These are phyloP conservation scores for Propsilocerus akamusi DNA, from an alignment of 1,140 invertebrate species.

Conservation along the genomic window DNA sequence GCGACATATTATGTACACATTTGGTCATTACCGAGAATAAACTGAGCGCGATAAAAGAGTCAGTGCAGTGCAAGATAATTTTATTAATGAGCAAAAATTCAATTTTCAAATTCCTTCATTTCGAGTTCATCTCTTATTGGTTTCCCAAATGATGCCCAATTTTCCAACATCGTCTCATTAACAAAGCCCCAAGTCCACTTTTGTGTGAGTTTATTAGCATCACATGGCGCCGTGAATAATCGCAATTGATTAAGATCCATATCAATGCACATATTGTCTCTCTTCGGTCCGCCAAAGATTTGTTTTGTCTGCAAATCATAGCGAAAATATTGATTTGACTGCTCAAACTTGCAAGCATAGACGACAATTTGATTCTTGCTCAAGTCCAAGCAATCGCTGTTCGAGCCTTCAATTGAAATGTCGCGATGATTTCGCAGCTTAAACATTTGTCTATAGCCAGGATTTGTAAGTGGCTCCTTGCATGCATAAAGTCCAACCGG, in stretches of 20 bases:
- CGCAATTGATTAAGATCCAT: conserved; percentile 28
- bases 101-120: background rate
- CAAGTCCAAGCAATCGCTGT: background rate
- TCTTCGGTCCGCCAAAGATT: conserved; percentile 25
- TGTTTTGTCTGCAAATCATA: conserved; percentile 47
- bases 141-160: background rate
- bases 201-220: conserved; percentile 43
- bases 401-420: background rate
- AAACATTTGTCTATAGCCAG: background rate
- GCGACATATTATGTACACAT: no score
- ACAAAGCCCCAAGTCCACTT: conserved; percentile 56
- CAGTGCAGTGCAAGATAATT: no score
- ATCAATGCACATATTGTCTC: background rate
- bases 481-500: background rate
- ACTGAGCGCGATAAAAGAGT: no score
- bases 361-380: conserved; percentile 14
- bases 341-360: conserved; percentile 46
- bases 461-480: background rate
- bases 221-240: conserved; percentile 51
- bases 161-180: conserved; percentile 33
- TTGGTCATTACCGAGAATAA: no score
- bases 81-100: no score
- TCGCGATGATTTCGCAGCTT: background rate
- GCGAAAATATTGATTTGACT: conserved; percentile 64
- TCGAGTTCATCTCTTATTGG: background rate